phyloP scores from a whole-genome alignment of 2,113 vertebrate species.

The Neotragus moschatus region DNA sequence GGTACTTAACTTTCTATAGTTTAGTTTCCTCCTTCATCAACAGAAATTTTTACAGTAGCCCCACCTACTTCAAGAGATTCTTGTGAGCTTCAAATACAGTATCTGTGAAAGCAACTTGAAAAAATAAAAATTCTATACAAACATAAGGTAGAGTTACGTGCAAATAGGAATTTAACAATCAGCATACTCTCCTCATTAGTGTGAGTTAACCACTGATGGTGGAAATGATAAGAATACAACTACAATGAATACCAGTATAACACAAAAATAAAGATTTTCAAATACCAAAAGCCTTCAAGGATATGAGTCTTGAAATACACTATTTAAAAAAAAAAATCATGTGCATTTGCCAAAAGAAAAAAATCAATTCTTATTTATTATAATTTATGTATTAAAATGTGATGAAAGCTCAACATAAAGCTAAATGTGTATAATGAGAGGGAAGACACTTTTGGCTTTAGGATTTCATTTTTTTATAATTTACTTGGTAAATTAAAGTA shows the following conservation, averaged over 20 bases:
- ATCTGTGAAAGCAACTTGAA: neutral
- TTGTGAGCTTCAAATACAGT: neutral
- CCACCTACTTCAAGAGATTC: neutral
- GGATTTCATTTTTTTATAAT: conserved; percentile 27
- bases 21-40: neutral
- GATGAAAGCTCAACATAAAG: neutral
- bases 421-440: neutral
- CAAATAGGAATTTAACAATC: neutral
- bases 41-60: neutral
- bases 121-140: conserved; percentile 22
- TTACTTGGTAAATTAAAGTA: conserved; percentile 30
- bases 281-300: conserved; percentile 27
- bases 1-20: neutral
- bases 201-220: neutral
- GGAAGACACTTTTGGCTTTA: neutral
- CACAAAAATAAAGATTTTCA: conserved; percentile 34
- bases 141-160: neutral
- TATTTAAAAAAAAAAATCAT: neutral
- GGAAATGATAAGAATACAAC: neutral
- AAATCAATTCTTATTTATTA: neutral
- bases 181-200: neutral
- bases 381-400: neutral
- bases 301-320: neutral
- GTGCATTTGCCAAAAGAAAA: neutral
- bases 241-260: neutral